Conservation (phyloP, 2,888 invertebrate genomes). For the Pristionchus exspectatus region DNA sequence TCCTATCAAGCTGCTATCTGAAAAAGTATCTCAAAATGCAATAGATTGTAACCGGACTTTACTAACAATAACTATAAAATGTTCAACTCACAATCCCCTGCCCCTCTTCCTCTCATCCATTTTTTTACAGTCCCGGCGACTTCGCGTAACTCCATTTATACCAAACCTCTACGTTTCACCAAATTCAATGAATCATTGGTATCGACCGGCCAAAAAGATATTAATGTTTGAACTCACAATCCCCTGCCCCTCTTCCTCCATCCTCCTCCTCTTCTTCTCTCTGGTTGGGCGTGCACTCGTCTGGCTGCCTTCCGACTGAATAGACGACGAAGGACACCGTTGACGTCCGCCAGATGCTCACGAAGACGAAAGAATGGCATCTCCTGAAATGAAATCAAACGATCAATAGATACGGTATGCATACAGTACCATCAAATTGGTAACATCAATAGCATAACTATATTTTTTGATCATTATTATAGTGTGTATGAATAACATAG, state of each 20-base stretch:
- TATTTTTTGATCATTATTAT: too few species aligned
- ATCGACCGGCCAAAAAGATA: too few species aligned
- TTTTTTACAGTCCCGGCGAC: too few species aligned
- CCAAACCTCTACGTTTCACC: neutral
- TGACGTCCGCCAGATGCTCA: conserved; percentile 13
- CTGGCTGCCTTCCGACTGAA: neutral
- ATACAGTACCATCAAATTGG: neutral
- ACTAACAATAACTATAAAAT: too few species aligned
- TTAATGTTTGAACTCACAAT: conserved; percentile 1
- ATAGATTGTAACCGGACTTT: too few species aligned
- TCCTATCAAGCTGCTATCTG: too few species aligned
- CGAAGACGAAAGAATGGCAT: neutral
- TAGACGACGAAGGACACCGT: conserved; percentile 3
- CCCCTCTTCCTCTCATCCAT: too few species aligned
- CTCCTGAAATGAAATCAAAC: neutral
- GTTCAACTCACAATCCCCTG: too few species aligned
- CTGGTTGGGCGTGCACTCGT: conserved; percentile 16
- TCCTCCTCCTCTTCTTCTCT: conserved; percentile 10
- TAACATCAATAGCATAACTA: neutral
- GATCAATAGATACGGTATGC: neutral
- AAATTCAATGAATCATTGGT: too few species aligned
- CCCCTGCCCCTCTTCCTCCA: conserved; percentile 36
- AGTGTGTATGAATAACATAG: too few species aligned
- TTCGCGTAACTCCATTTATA: neutral
- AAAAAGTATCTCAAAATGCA: too few species aligned